phyloP scores from a whole-genome alignment of 2,113 vertebrate genomes.

The Macaca fascicularis region T2T-MFA8v1.1 NC_088391.1:92491001-92491500 shows the following conservation, averaged over 20 bases:
- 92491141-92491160: neutral
- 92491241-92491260: neutral
- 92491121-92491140: neutral
- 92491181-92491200: neutral
- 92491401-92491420: neutral
- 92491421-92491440: neutral
- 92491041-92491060: neutral
- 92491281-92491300: neutral
- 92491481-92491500: neutral
- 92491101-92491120: neutral
- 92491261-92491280: slow-evolving; percentile 1
- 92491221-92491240: slow-evolving; percentile 7
- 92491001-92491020: neutral
- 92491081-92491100: neutral
- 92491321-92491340: neutral
- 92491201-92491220: neutral
- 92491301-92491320: slow-evolving; percentile 1
- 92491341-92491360: neutral
- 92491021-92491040: neutral
- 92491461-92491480: neutral
- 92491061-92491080: neutral
- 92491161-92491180: neutral
- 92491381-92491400: neutral
- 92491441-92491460: neutral
- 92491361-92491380: neutral